phyloP scores from a whole-genome alignment of 1,140 invertebrate genomes.

The Bombus huntii region DNA sequence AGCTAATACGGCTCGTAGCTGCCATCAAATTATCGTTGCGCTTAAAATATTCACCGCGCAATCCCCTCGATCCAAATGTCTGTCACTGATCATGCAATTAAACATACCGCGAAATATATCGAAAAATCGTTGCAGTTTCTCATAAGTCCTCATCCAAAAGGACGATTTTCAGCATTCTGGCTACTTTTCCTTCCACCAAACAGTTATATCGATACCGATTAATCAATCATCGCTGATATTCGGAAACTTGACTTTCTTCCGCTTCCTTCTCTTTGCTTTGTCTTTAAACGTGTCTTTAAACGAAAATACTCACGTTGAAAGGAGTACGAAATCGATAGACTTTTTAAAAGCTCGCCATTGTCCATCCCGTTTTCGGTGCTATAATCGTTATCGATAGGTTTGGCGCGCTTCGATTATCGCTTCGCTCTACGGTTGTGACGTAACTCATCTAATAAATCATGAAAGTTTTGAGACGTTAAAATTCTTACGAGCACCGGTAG shows the following conservation, averaged over 20 bases:
- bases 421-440: background rate
- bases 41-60: background rate
- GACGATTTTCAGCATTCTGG: background rate
- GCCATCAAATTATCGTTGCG: constrained; percentile 3
- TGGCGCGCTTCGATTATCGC: too few species aligned
- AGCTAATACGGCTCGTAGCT: background rate
- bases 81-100: background rate
- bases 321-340: too few species aligned
- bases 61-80: background rate
- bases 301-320: background rate
- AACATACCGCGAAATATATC: background rate
- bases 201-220: background rate
- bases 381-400: background rate
- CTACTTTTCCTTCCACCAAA: background rate
- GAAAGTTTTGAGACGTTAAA: background rate
- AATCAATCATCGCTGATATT: background rate
- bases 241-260: too few species aligned
- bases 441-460: background rate
- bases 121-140: background rate
- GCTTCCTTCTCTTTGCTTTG: too few species aligned
- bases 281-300: background rate
- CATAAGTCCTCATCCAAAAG: too few species aligned
- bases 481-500: background rate
- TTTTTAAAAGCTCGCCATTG: too few species aligned
- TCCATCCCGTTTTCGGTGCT: background rate